phyloP scores from a whole-genome alignment of 2,797 vertebrate genomes.

The Catharus ustulatus region DNA sequence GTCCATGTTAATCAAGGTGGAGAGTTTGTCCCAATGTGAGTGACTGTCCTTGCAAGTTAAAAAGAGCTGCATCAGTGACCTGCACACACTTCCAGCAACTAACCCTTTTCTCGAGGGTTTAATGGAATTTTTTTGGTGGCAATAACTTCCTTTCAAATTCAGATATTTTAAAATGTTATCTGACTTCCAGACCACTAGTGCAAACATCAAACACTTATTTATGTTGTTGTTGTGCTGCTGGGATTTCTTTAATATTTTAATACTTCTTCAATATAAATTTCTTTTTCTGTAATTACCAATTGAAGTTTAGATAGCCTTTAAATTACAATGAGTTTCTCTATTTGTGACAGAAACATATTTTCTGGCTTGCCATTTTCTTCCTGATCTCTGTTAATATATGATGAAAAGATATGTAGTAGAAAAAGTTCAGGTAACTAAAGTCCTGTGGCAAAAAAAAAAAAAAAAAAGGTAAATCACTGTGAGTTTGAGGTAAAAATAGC shows the following conservation, averaged over 20 bases:
- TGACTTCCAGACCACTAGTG: background rate
- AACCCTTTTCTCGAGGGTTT: background rate
- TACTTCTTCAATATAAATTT: too few relatives aligned
- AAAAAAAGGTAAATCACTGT: background rate
- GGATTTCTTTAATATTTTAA: background rate
- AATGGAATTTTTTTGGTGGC: fast-evolving
- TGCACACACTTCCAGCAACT: background rate
- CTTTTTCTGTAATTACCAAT: background rate
- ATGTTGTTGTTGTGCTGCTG: background rate
- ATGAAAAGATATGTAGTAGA: background rate
- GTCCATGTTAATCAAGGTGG: background rate
- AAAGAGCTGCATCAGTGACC: background rate
- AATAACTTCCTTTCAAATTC: background rate
- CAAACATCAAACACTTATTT: background rate
- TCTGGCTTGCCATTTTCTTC: background rate
- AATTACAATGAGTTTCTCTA: background rate
- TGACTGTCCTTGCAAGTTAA: background rate
- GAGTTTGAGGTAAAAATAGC: background rate
- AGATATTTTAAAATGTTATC: background rate
- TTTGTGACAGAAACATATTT: background rate
- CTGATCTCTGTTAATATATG: background rate
- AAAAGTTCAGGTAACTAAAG: background rate
- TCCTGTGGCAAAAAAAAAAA: too few relatives aligned
- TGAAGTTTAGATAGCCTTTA: background rate
- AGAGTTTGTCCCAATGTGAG: background rate